phyloP scores from a whole-genome alignment of 2,888 invertebrate genomes.

The Leptinotarsa juncta region DNA sequence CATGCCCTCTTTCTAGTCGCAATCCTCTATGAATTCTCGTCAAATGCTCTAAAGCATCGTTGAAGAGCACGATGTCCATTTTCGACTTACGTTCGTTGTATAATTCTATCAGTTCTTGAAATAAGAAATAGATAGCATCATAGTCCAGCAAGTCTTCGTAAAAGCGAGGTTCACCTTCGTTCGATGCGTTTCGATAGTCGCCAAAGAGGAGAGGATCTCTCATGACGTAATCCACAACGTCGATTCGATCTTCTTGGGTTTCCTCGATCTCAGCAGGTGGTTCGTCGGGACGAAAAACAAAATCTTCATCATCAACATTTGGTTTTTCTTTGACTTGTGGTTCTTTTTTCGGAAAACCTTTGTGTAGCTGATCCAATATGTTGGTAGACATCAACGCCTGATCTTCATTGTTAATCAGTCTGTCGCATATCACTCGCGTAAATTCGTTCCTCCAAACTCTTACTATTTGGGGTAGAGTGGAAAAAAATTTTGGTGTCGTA shows the following conservation, averaged over 20 bases:
- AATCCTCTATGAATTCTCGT: constrained; percentile 88
- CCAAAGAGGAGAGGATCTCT: constrained; percentile 89
- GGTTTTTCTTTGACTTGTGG: constrained; percentile 52
- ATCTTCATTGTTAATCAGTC: constrained; percentile 80
- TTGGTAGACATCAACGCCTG: constrained; percentile 72
- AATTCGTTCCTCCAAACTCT: constrained; percentile 94
- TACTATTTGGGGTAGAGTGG: constrained; percentile 76
- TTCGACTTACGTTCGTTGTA: constrained; percentile 82
- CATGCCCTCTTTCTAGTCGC: constrained; percentile 86
- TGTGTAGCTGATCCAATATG: constrained; percentile 72
- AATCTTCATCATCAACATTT: constrained; percentile 48
- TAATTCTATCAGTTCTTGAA: constrained; percentile 90
- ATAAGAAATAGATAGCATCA: constrained; percentile 87
- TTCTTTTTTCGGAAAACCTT: constrained; percentile 69
- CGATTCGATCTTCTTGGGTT: constrained; percentile 59
- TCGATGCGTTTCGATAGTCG: constrained; percentile 86
- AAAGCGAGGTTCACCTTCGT: constrained; percentile 81
- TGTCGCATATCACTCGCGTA: constrained; percentile 86
- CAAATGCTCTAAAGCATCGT: constrained; percentile 91
- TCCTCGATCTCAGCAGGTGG: constrained; percentile 28
- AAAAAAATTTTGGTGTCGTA: constrained; percentile 78
- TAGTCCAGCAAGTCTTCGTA: constrained; percentile 94
- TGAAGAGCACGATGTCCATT: constrained; percentile 87
- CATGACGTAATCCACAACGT: constrained; percentile 75
- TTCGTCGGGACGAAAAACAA: constrained; percentile 45